A percentile compares a stretch with the other conserved stretches of the same genome.
phyloP scores from a whole-genome alignment of 2,888 invertebrate genomes.

The Netelia melanura region DNA sequence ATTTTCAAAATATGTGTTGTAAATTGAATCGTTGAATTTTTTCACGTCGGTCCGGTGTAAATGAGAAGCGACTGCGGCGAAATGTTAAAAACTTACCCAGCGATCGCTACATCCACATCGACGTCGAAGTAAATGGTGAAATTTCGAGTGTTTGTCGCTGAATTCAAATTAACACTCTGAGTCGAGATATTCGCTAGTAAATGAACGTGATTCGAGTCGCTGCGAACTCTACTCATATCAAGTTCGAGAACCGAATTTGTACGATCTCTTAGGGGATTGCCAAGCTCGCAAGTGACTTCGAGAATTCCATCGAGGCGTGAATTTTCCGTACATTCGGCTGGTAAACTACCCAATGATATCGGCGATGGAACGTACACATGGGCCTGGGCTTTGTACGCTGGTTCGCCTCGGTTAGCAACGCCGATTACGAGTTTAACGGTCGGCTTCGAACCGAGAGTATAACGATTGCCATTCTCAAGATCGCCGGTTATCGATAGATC shows the following conservation, averaged over 20 bases:
- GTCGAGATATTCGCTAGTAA: slow-evolving; percentile 79
- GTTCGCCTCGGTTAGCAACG: slow-evolving; percentile 71
- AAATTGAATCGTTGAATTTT: no score
- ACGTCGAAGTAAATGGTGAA: slow-evolving; percentile 79
- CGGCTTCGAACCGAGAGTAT: slow-evolving; percentile 81
- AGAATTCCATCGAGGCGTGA: slow-evolving; percentile 70
- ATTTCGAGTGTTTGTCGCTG: slow-evolving; percentile 67
- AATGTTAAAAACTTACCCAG: slow-evolving; percentile 79
- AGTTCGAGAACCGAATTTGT: slow-evolving; percentile 73
- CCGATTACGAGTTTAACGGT: slow-evolving; percentile 77
- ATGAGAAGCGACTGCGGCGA: not conserved
- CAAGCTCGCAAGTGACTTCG: slow-evolving; percentile 78
- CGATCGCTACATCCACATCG: slow-evolving; percentile 82
- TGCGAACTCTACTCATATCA: slow-evolving; percentile 78
- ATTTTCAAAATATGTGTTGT: no score
- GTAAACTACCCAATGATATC: slow-evolving; percentile 65
- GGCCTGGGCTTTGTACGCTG: slow-evolving; percentile 71
- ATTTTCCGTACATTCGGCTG: slow-evolving; percentile 65
- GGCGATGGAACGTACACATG: slow-evolving; percentile 67
- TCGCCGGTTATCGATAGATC: slow-evolving; percentile 67
- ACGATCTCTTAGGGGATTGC: slow-evolving; percentile 77
- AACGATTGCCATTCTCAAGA: slow-evolving; percentile 68
- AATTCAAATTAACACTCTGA: slow-evolving; percentile 80
- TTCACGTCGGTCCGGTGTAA: no score
- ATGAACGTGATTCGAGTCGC: slow-evolving; percentile 70